Evolutionary conservation across 2,888 invertebrate genomes (phyloP).

Genomic region (Oxytorus armatus): DNA sequence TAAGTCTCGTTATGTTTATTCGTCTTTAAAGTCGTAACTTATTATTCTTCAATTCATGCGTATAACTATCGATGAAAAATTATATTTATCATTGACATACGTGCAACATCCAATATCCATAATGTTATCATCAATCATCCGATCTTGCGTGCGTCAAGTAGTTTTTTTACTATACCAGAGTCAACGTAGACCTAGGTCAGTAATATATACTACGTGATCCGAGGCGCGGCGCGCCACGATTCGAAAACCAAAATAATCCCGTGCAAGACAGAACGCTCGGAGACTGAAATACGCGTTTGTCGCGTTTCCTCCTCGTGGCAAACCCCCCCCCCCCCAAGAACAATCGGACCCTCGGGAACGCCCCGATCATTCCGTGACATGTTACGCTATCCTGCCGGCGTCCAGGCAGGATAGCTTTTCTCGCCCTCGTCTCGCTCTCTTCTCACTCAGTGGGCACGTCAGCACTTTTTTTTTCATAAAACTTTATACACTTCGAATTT

Average conservation of each 20-base stretch:
- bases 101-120: not conserved
- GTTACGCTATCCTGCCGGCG: not conserved
- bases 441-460: conserved; percentile 13
- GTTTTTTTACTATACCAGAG: conserved; percentile 19
- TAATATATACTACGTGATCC: not conserved
- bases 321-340: conserved; percentile 35
- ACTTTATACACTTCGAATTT: not conserved
- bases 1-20: not conserved
- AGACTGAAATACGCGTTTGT: conserved; percentile 34
- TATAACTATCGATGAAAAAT: not conserved
- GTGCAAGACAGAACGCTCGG: conserved; percentile 21
- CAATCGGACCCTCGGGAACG: conserved; percentile 57
- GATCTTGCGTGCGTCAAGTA: not conserved
- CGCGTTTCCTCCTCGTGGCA: conserved; percentile 22
- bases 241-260: conserved; percentile 49
- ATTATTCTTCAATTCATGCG: not conserved
- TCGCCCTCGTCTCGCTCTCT: conserved; percentile 20
- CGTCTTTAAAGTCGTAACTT: not conserved
- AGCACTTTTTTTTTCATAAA: not conserved
- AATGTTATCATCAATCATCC: not conserved
- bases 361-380: conserved; percentile 28
- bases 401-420: no score
- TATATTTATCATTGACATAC: no score
- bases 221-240: conserved; percentile 7
- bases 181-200: conserved; percentile 56